phyloP scores from a whole-genome alignment of 2,888 invertebrate genomes.

The Dicyrtoma fusca region DNA sequence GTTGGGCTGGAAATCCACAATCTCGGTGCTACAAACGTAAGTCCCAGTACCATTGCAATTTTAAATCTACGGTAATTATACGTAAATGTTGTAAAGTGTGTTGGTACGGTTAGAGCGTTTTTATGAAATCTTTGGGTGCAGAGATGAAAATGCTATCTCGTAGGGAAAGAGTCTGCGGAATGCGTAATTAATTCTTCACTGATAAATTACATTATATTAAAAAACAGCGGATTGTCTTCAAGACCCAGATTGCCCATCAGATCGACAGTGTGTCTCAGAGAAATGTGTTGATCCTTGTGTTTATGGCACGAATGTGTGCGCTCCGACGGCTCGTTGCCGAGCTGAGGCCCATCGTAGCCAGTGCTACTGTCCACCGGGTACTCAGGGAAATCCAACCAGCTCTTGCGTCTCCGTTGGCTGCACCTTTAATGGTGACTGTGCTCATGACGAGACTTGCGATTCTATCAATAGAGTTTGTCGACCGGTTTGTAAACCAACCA shows the following conservation, averaged over 20 bases:
- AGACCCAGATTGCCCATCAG: slow-evolving; percentile 80
- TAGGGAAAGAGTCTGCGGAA: too few species aligned
- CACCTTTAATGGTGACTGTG: slow-evolving; percentile 87
- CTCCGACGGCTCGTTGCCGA: slow-evolving; percentile 76
- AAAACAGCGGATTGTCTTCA: slow-evolving; percentile 75
- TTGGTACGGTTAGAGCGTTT: too few species aligned
- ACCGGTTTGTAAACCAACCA: slow-evolving; percentile 78
- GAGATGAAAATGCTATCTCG: too few species aligned
- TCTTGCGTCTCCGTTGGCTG: slow-evolving; percentile 82
- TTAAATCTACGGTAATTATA: too few species aligned
- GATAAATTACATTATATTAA: neutral
- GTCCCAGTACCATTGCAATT: too few species aligned
- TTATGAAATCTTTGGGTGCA: too few species aligned
- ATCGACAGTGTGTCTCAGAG: slow-evolving; percentile 76
- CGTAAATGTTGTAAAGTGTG: too few species aligned
- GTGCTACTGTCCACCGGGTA: slow-evolving; percentile 81
- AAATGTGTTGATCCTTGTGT: slow-evolving; percentile 81
- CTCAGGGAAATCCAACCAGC: slow-evolving; percentile 79
- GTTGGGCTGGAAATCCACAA: slow-evolving; percentile 87
- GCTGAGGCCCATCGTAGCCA: slow-evolving; percentile 76
- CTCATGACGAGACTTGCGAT: slow-evolving; percentile 81
- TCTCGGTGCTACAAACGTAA: slow-evolving; percentile 83
- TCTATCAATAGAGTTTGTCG: slow-evolving; percentile 79
- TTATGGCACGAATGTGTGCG: slow-evolving; percentile 69
- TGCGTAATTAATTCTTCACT: too few species aligned